phyloP scores from a whole-genome alignment of 2,797 vertebrate species.

The Intellagama lesueurii region DNA sequence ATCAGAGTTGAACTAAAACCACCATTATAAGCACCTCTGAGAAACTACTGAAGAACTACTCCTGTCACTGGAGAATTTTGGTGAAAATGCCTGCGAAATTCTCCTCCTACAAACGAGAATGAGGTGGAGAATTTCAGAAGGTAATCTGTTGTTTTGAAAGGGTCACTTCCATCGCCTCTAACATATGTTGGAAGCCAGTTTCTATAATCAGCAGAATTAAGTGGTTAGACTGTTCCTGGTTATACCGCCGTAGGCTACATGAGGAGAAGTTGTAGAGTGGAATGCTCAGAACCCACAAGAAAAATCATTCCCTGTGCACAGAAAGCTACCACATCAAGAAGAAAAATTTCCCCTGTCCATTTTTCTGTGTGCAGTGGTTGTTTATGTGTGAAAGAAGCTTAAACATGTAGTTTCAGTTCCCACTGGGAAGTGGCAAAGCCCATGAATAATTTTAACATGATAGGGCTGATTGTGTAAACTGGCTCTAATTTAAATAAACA shows the following conservation, averaged over 20 bases:
- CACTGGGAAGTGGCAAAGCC: background rate
- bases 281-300: too few relatives aligned
- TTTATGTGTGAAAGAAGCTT: background rate
- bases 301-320: background rate
- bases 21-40: too few relatives aligned
- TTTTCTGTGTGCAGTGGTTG: background rate
- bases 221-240: background rate
- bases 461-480: background rate
- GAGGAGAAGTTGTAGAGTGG: background rate
- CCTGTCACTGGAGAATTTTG: too few relatives aligned
- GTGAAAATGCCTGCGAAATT: too few relatives aligned
- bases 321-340: background rate
- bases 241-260: background rate
- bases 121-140: too few relatives aligned
- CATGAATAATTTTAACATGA: background rate
- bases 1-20: too few relatives aligned
- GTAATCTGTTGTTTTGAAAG: slow-evolving; percentile 38
- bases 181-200: slow-evolving; percentile 60
- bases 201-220: background rate
- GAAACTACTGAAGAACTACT: too few relatives aligned
- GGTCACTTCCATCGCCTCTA: slow-evolving; percentile 45
- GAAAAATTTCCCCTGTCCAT: background rate
- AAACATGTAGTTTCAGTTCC: background rate
- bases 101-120: too few relatives aligned
- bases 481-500: slow-evolving; percentile 69